A percentile compares a stretch with the other conserved stretches of the same genome.
Conservation (phyloP, 2,888 invertebrate species). For the Meteorus colon region DNA sequence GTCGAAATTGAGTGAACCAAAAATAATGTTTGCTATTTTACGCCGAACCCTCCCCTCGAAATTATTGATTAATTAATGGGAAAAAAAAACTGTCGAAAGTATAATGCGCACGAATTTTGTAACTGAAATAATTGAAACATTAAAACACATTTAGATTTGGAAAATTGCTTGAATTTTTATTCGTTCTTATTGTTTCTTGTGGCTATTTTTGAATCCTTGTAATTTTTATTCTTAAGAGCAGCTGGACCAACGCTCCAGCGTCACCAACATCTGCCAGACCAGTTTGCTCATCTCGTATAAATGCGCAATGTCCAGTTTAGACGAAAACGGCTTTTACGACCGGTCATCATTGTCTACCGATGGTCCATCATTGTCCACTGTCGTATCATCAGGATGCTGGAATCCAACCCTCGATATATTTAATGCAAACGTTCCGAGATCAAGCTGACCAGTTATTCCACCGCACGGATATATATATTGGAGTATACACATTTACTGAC, state of each 20-base stretch:
- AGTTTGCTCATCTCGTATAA: constrained; percentile 68
- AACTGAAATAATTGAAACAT: too few relatives aligned
- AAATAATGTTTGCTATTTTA: too few relatives aligned
- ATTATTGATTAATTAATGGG: too few relatives aligned
- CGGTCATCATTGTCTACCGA: constrained; percentile 61
- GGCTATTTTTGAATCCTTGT: not conserved
- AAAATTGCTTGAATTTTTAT: not conserved
- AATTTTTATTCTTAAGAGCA: constrained; percentile 56
- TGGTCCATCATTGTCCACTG: constrained; percentile 65
- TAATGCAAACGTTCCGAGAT: not conserved
- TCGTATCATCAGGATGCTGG: constrained; percentile 66
- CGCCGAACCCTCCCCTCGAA: too few relatives aligned
- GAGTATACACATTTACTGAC: constrained; percentile 39
- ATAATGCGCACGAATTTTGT: too few relatives aligned
- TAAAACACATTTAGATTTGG: not conserved
- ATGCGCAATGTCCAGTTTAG: constrained; percentile 64
- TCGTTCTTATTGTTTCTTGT: not conserved
- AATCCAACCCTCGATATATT: constrained; percentile 45
- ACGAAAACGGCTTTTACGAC: constrained; percentile 50
- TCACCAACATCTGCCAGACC: constrained; percentile 69
- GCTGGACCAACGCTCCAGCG: constrained; percentile 62
- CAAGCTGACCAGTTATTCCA: constrained; percentile 63
- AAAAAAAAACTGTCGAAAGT: too few relatives aligned
- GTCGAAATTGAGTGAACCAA: too few relatives aligned
- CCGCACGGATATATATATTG: constrained; percentile 46